Evolutionary conservation across 2,888 invertebrate species (phyloP).

Genomic region (Rambutsinella grinnellia): DNA sequence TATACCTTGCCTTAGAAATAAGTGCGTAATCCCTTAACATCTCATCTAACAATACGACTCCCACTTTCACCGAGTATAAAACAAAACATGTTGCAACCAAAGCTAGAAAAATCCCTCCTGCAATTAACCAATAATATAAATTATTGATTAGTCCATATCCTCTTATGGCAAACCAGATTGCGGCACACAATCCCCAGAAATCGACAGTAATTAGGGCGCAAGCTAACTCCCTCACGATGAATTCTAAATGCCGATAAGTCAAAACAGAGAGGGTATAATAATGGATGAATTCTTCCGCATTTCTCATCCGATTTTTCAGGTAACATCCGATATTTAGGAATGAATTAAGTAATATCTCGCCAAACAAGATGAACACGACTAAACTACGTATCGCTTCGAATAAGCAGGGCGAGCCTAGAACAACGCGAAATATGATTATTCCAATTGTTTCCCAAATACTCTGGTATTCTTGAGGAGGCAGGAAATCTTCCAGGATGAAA

Average conservation of each 20-base stretch:
- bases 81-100: no score
- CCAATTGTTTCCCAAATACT: no score
- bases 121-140: neutral
- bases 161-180: conserved; percentile 5
- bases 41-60: no score
- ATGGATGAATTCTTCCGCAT: neutral
- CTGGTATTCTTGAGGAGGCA: neutral
- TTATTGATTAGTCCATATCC: neutral
- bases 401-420: neutral
- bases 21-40: no score
- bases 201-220: neutral
- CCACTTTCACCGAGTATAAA: no score
- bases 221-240: neutral
- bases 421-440: neutral
- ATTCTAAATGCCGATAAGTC: neutral
- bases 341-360: no score
- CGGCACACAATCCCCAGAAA: neutral
- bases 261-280: neutral
- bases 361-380: no score
- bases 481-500: neutral
- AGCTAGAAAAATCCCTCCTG: no score
- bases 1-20: no score
- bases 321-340: neutral
- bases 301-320: neutral
- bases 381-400: no score